Evolutionary conservation across 2,797 vertebrate species (phyloP), one percentile per base, ranked within the genome.

Genomic region (Distichodus sexfasciatus): DNA sequence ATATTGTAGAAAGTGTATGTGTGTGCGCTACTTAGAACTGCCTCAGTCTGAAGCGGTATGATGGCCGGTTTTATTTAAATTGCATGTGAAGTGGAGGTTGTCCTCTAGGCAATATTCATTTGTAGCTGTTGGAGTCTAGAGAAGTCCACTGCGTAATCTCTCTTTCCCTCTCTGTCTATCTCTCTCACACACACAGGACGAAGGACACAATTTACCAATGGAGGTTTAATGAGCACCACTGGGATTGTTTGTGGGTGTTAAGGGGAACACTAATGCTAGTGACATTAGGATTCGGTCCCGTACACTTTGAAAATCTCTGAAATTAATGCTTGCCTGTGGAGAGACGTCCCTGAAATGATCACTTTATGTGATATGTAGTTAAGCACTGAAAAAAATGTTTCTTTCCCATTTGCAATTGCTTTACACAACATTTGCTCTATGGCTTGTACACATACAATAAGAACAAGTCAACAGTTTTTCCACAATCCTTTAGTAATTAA

Each of bases 141-240:
- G 43, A 67, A 11, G 29, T 19, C 44, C 23, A 33, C 29, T 54
- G 36, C 47, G 28, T 12, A 28, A 28, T 14, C 47, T n/a, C 9
- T 26, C 24, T 1, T 3, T 11, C 19, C 7, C 41, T 19, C 6
- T 26, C 19, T n/a, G 10, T 8, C 29, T 35, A 31, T 5, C n/a
- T 21, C 14, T 17, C 11, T 6, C 14, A 51, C 2, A 46, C 31
- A 46, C 21, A 23, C 5, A 44, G 36, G 3, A 51, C 12, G 33
- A 10, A 47, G 31, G 23, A 21, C 2, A 23, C 23, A 36, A 10
- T 51, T 15, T 57, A n/a, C 14, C 29, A 54, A 62, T 68, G 41
- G 43, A 47, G 33, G 17, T 24, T 54, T 66, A 76, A 73, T 69
- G 66, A 70, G 50, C 31, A 48, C 43, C 33, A 17, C 9, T 60